Percentiles rank a stretch among this genome's conserved stretches.
Conservation (phyloP, 2,113 vertebrate species). For the Pogonocichla stellata region DNA sequence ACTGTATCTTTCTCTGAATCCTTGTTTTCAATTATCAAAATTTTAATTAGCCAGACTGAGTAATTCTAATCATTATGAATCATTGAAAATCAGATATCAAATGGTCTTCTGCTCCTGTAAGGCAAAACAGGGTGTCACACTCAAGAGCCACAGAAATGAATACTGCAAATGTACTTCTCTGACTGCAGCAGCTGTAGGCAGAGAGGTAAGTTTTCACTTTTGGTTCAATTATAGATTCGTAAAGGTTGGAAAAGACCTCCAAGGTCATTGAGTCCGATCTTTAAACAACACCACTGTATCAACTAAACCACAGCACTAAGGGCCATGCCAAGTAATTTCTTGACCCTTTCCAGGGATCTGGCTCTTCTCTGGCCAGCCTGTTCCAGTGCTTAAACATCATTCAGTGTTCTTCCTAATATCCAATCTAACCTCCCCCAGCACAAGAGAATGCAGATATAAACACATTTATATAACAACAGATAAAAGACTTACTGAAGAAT, state of each 20-base stretch:
- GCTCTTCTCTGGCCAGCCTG: background rate
- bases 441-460: background rate
- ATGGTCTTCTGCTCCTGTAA: background rate
- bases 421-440: background rate
- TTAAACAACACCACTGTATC: background rate
- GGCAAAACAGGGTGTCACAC: background rate
- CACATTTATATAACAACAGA: background rate
- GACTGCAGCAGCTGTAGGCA: background rate
- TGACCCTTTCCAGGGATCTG: background rate
- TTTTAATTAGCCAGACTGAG: background rate
- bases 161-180: background rate
- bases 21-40: background rate
- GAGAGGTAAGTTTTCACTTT: background rate
- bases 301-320: background rate
- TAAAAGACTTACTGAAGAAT: background rate
- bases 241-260: background rate
- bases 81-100: background rate
- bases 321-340: background rate
- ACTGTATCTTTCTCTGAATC: background rate
- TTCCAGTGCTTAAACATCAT: background rate
- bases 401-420: background rate
- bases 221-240: background rate
- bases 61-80: background rate
- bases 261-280: accelerated
- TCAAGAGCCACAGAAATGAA: background rate